These are phyloP conservation scores for Penaeus chinensis DNA, from an alignment of 1,140 invertebrate species.

Conservation along the genomic window DNA sequence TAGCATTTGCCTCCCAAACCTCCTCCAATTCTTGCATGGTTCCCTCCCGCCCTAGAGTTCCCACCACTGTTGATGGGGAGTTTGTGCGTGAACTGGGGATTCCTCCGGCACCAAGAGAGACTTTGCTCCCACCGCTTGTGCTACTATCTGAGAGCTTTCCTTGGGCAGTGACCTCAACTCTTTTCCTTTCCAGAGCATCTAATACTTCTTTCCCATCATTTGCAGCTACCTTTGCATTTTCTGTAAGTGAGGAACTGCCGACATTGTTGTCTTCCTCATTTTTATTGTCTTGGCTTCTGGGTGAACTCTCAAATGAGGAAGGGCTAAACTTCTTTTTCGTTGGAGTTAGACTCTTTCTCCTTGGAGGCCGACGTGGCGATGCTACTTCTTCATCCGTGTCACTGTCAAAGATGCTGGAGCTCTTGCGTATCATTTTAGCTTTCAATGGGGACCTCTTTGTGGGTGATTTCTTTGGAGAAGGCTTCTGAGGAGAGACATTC, in stretches of 20 bases:
- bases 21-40: slow-evolving; percentile 54
- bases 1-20: slow-evolving; percentile 53
- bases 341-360: slow-evolving; percentile 10
- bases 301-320: not conserved
- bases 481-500: not conserved
- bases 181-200: no score
- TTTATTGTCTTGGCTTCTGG: not conserved
- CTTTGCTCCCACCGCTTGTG: not conserved
- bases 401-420: slow-evolving; percentile 33
- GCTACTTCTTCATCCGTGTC: slow-evolving; percentile 27
- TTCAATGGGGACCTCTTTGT: slow-evolving; percentile 41
- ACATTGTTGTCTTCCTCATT: not conserved
- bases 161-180: no score
- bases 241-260: no score
- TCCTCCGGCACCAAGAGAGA: not conserved
- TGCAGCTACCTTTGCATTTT: no score
- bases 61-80: slow-evolving; percentile 12
- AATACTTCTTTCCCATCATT: no score
- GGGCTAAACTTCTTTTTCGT: not conserved
- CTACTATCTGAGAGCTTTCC: not conserved
- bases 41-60: slow-evolving; percentile 45
- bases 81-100: not conserved
- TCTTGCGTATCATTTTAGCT: not conserved
- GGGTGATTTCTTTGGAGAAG: slow-evolving; percentile 37
- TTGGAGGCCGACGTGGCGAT: slow-evolving; percentile 3